Conservation (phyloP, 2,797 vertebrate genomes). For the Sphenopsis melanotis region DNA sequence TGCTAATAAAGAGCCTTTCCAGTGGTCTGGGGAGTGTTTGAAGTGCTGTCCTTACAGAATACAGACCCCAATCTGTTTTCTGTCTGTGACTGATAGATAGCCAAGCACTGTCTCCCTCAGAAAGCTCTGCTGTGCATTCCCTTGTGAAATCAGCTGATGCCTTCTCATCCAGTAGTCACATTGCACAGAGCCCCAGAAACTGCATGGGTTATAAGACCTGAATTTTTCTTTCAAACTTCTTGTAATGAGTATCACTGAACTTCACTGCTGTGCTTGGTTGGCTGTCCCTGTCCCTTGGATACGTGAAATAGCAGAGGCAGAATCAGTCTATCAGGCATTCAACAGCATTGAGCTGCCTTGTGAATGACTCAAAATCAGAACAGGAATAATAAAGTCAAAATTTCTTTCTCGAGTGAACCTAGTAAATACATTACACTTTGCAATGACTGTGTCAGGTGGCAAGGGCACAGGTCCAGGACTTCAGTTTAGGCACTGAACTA, state of each 20-base stretch:
- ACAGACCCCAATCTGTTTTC: background rate
- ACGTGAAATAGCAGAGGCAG: background rate
- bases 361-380: background rate
- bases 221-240: background rate
- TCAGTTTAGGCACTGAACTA: background rate
- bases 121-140: background rate
- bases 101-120: background rate
- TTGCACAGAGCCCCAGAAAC: background rate
- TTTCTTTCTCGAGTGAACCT: background rate
- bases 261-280: background rate
- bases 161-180: background rate
- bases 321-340: background rate
- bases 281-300: background rate
- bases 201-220: background rate
- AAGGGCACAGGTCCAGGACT: background rate
- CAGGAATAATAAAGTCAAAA: background rate
- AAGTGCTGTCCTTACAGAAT: background rate
- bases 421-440: background rate
- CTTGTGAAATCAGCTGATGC: background rate
- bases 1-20: background rate
- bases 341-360: background rate
- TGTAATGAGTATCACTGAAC: background rate
- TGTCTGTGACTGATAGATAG: background rate
- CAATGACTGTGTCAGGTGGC: background rate
- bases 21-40: background rate